Evolutionary conservation across 1,140 invertebrate species (phyloP), one percentile per base, ranked within the genome.

Genomic region (Ooceraea biroi): DNA sequence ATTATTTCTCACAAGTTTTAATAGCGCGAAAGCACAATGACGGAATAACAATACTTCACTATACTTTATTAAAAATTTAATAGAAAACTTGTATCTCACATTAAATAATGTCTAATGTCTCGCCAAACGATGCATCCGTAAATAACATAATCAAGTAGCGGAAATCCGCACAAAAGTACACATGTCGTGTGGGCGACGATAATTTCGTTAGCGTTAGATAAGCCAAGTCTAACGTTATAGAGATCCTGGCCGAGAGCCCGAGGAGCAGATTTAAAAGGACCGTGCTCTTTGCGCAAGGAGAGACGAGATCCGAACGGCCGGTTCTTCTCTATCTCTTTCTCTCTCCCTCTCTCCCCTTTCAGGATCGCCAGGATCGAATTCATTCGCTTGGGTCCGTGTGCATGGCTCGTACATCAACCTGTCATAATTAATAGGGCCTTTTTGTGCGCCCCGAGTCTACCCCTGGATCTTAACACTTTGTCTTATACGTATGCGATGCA

Each of bases 341-440:
- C 65, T 50, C 82, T 50, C 12, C 80, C 44, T 78, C 14, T 36
- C 55, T 60, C 19, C 85, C 85, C 85, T 88, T 89, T 89, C 89
- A 82, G 61, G 52, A 84, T 82, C 69, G 84, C 69, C 69, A 90
- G 89, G 91, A 91, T 92, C 91, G 87, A 91, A 92, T 91, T 91
- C 90, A 90, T 92, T 91, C 90, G 85, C 89, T 78, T 85, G 84
- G 90, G 85, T 90, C 87, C 74, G 85, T 78, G 78, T 87, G 90
- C 87, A 91, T 76, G 88, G 92, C 90, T 92, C 92, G 92, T 92
- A 91, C 92, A 91, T 92, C 92, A 92, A 92, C 91, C 92, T 92
- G 92, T 92, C 92, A 92, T 91, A 92, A 92, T 92, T 92, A 92
- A 92, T 92, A 91, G 92, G 88, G 74, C 91, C 91, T 92, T 92